Percentiles rank a stretch among this genome's conserved stretches.
phyloP scores from a whole-genome alignment of 2,113 vertebrate species.

The Bombycilla garrulus region DNA sequence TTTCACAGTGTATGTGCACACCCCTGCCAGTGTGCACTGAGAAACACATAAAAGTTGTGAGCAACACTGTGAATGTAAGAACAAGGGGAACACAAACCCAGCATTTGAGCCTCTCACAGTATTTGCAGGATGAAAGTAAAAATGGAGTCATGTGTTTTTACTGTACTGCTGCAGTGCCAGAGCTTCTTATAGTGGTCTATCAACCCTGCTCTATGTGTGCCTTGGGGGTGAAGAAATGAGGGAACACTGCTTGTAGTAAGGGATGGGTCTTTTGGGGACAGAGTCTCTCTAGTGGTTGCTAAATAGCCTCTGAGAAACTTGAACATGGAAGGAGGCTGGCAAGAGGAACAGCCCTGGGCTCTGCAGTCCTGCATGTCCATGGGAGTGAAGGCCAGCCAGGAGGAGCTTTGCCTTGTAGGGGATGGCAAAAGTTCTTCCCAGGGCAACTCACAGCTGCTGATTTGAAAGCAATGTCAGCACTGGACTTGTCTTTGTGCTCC shows the following conservation, averaged over 20 bases:
- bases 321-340: accelerated
- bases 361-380: accelerated
- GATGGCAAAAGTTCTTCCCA: not conserved
- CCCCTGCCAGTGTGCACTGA: not conserved
- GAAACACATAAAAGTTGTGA: not conserved
- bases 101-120: not conserved
- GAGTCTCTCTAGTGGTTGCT: not conserved
- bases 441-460: not conserved
- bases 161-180: not conserved
- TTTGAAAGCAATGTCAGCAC: not conserved
- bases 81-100: not conserved
- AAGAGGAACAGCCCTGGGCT: not conserved
- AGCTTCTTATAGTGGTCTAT: not conserved
- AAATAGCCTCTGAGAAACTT: not conserved
- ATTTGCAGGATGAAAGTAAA: not conserved
- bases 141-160: not conserved
- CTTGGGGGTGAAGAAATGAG: not conserved
- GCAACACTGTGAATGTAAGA: accelerated
- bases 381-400: accelerated
- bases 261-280: accelerated
- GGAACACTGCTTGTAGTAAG: not conserved
- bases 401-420: not conserved
- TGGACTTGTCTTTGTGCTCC: not conserved
- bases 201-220: not conserved
- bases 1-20: not conserved